Base-by-base conservation (phyloP, 1,140 invertebrate species). In the Macrotrachela quadricornifera region DNA sequence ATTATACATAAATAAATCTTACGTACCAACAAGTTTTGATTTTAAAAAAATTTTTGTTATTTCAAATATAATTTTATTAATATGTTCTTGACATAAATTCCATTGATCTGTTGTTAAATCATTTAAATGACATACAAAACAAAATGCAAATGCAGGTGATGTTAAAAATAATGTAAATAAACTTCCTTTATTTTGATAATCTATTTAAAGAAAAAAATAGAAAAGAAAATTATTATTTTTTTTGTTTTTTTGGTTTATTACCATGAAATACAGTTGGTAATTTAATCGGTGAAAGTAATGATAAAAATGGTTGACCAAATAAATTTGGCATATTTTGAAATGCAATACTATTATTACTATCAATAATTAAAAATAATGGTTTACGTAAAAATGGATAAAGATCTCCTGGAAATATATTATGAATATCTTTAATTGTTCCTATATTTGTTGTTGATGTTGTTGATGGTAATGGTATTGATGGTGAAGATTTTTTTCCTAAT, bases 101-200 rank as follows among this genome's bases (percentile, higher is more conserved):
- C 86, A 92, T 58, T 82, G 76, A 57, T 80, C 77, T 59, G 87
- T 77, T 30, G 82, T 79, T 53, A 91, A 78, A 61, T 79, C 83
- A 14, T 17, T 50, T 52, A 92, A 78, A 65, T 86, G 86, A 65
- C 84, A 87, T 62, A 86, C 80, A 68, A 83, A 82, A 72, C 85
- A 91, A 64, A 94, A 80, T 48, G 85, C 90, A 60, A 83, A 83
- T 59, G 94, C 72, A 40, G 88, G 87, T 62, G 82, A 84, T 70
- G 92, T 85, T 51, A 95, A 77, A 73, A 92, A 95, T 60, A 94
- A 72, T 30, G 87, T 92, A 70, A 94, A 91, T 54, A 95, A 72
- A 62, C 80, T 88, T 46, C 90, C 90, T 64, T 86, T 83, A 65
- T 83, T 80, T 64, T 84, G 80, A 60, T 84, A 78, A 71, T 90